A percentile compares a stretch with the other conserved stretches of the same genome.
Evolutionary conservation across 2,888 invertebrate species (phyloP).

Genomic region (Patella ulyssiponensis): DNA sequence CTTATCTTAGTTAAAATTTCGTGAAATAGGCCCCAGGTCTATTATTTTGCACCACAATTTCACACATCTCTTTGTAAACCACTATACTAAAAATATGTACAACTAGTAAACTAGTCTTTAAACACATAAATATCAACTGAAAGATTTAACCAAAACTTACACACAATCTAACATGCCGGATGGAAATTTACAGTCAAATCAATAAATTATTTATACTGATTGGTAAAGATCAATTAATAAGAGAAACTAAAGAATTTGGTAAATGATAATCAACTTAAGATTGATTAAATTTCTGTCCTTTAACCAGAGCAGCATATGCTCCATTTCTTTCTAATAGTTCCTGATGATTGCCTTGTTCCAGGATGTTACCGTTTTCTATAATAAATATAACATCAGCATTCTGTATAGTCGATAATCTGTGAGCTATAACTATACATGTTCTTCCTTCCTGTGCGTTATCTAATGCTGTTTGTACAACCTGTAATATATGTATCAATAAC

Average conservation of each 20-base stretch:
- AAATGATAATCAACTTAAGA: too few relatives aligned
- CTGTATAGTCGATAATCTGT: conserved; percentile 73
- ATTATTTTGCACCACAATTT: too few relatives aligned
- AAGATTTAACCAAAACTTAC: too few relatives aligned
- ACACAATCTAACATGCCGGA: too few relatives aligned
- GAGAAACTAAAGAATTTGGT: too few relatives aligned
- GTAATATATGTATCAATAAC: conserved; percentile 16
- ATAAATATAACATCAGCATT: conserved; percentile 71
- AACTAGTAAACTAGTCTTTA: too few relatives aligned
- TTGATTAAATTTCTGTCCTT: conserved; percentile 51
- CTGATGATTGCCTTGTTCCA: conserved; percentile 66
- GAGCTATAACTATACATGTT: conserved; percentile 74
- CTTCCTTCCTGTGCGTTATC: conserved; percentile 67
- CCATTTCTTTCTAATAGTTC: conserved; percentile 61
- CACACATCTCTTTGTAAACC: too few relatives aligned
- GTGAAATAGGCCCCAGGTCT: too few relatives aligned
- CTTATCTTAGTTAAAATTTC: too few relatives aligned
- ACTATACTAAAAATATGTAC: too few relatives aligned
- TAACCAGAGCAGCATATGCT: conserved; percentile 62
- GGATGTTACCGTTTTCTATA: conserved; percentile 60
- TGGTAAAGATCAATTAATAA: background rate
- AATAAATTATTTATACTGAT: background rate
- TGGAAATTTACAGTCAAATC: background rate
- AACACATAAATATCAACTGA: too few relatives aligned
- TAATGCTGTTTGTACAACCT: conserved; percentile 60